Conservation (phyloP, 2,888 invertebrate species). For the Psylliodes chrysocephalus region DNA sequence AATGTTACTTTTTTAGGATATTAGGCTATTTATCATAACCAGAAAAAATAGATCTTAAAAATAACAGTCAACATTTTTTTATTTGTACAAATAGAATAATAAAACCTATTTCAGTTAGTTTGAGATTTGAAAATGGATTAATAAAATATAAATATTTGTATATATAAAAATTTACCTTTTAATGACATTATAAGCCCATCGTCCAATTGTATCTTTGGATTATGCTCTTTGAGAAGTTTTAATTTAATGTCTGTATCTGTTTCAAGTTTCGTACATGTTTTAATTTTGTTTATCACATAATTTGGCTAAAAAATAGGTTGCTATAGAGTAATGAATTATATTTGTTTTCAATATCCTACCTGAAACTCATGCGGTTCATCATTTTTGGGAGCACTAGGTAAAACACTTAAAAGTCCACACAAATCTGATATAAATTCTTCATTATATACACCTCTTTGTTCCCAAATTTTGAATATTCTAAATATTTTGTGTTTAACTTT, state of each 20-base stretch:
- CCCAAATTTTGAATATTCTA: slow-evolving; percentile 96
- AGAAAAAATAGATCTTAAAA: too few species aligned
- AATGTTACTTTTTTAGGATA: too few species aligned
- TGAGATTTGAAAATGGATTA: too few species aligned
- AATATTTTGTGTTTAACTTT: slow-evolving; percentile 87
- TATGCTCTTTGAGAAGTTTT: slow-evolving; percentile 74
- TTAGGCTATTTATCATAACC: too few species aligned
- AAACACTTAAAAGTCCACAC: slow-evolving; percentile 82
- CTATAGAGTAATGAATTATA: background rate
- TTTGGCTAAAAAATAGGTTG: slow-evolving; percentile 69
- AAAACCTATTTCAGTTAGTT: too few species aligned
- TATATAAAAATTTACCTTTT: slow-evolving; percentile 81
- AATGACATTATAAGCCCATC: slow-evolving; percentile 82
- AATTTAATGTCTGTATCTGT: slow-evolving; percentile 78
- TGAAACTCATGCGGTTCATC: slow-evolving; percentile 82
- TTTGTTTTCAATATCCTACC: slow-evolving; percentile 62
- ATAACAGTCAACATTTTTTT: too few species aligned
- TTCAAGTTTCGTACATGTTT: slow-evolving; percentile 78
- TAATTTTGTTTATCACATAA: slow-evolving; percentile 79
- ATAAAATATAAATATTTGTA: too few species aligned
- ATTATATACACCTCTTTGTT: slow-evolving; percentile 90
- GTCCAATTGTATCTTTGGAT: slow-evolving; percentile 73
- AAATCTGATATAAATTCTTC: slow-evolving; percentile 90
- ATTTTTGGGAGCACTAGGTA: slow-evolving; percentile 74
- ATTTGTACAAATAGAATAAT: too few species aligned